These are phyloP conservation scores for Drosophila elegans DNA, from an alignment of 1,140 invertebrate species.

Conservation along the genomic window DNA sequence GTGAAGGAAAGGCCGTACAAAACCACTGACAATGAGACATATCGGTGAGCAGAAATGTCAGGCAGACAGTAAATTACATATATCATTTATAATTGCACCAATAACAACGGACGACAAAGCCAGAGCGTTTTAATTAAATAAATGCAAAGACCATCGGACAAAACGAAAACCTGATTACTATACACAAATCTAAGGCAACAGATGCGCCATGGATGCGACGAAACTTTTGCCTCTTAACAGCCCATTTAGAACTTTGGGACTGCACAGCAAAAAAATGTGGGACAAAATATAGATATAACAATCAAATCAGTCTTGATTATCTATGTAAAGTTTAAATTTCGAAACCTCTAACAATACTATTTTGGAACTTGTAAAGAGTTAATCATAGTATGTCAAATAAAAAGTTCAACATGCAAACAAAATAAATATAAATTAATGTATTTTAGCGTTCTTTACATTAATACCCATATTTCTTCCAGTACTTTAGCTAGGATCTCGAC, in stretches of 20 bases:
- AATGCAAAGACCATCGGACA: slow-evolving; percentile 32
- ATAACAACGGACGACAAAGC: slow-evolving; percentile 50
- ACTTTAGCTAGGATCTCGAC: not conserved
- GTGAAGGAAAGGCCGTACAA: slow-evolving; percentile 23
- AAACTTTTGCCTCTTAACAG: slow-evolving; percentile 48
- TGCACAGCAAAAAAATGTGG: not conserved
- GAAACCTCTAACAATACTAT: no score
- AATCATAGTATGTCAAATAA: no score
- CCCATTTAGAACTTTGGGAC: slow-evolving; percentile 12
- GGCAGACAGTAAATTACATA: slow-evolving; percentile 67
- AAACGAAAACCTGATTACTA: slow-evolving; percentile 37
- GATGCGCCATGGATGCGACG: slow-evolving; percentile 51
- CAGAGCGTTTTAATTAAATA: slow-evolving; percentile 72
- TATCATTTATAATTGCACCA: slow-evolving; percentile 77
- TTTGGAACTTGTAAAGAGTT: no score
- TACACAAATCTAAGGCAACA: slow-evolving; percentile 38
- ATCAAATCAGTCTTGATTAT: no score
- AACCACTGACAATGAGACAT: slow-evolving; percentile 33
- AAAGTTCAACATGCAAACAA: no score
- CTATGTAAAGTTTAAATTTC: no score
- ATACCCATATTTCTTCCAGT: not conserved
- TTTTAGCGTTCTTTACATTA: no score
- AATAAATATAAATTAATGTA: no score
- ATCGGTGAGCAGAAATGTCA: slow-evolving; percentile 31
- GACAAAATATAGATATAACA: no score